Evolutionary conservation across 2,797 vertebrate species (phyloP), one percentile per base, ranked within the genome.

Genomic region (Carapus acus): DNA sequence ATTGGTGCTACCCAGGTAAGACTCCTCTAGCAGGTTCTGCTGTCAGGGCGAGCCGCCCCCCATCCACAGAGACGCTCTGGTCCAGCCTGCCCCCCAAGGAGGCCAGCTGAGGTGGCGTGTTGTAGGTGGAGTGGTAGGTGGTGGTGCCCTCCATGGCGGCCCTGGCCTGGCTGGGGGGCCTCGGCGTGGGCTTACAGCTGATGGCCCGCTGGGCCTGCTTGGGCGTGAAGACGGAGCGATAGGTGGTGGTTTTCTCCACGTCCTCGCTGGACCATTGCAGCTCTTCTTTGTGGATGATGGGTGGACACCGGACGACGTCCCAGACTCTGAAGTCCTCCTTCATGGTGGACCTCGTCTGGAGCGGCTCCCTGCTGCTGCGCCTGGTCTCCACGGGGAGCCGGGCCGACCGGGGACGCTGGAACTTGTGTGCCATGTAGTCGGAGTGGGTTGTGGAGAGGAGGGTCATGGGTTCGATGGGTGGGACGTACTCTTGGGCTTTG

Each of bases 271-370:
- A 27, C n/a, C n/a, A 7, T 19, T 47, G 48, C 3, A 4, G 18
- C 18, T 34, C 4, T 14, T 42, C 8, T 13, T 37, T 49, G 1
- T 1, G 15, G 15, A 27, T 6, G 2, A n/a, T 5, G 1, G 51
- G 29, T 17, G 21, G 0, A 7, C 14, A n/a, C 3, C 2, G 43
- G 1, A 27, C 43, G 1, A 6, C 12, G 6, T 44, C 24, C 73
- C 77, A 69, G 2, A 17, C 18, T 58, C 18, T 63, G 54, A 22
- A 76, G 13, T 68, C 47, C 33, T 23, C 34, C 3, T 36, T 36
- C 34, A 36, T 58, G 43, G 45, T 44, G 8, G 51, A 44, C 11
- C 1, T 34, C 18, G 21, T n/a, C 36, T 59, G 2, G 8, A 62
- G 16, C 12, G 52, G 62, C 12, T 27, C 8, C 8, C 12, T 58